These are phyloP conservation scores for Drosophila recens DNA, from an alignment of 2,888 invertebrate species.

Conservation along the genomic window DNA sequence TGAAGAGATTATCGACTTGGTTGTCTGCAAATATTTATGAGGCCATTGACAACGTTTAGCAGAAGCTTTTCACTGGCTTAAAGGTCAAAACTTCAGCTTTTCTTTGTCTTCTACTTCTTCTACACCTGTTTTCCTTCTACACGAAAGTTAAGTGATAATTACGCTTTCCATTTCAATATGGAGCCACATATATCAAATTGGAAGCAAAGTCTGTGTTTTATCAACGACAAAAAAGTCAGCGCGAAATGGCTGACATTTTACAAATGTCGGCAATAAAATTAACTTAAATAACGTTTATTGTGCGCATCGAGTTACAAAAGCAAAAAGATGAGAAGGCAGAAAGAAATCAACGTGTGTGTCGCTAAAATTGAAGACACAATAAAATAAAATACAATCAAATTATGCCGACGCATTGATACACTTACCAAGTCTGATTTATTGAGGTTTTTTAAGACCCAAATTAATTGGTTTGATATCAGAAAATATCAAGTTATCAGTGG, in stretches of 20 bases:
- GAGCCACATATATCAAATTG: slow-evolving; percentile 35
- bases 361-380: slow-evolving; percentile 5
- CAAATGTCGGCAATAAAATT: slow-evolving; percentile 67
- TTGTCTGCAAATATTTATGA: slow-evolving; percentile 57
- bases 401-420: slow-evolving; percentile 4
- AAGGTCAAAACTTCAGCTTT: slow-evolving; percentile 17
- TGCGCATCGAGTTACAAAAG: slow-evolving; percentile 51
- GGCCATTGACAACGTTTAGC: slow-evolving; percentile 10
- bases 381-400: background rate
- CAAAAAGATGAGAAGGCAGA: background rate
- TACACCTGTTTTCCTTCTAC: background rate
- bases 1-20: slow-evolving; percentile 49
- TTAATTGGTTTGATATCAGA: slow-evolving; percentile 2
- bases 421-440: slow-evolving; percentile 3
- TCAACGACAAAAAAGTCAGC: slow-evolving; percentile 24
- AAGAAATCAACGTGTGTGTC: background rate
- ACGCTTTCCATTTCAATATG: slow-evolving; percentile 8
- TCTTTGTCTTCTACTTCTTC: background rate
- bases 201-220: slow-evolving; percentile 43
- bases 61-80: slow-evolving; percentile 11
- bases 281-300: slow-evolving; percentile 60
- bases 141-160: slow-evolving; percentile 16
- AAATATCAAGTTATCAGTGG: slow-evolving; percentile 4
- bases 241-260: slow-evolving; percentile 51
- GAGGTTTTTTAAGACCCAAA: background rate